Evolutionary conservation across 2,888 invertebrate genomes (phyloP), one percentile per base, ranked within the genome.

Genomic region (Cenopis cana): DNA sequence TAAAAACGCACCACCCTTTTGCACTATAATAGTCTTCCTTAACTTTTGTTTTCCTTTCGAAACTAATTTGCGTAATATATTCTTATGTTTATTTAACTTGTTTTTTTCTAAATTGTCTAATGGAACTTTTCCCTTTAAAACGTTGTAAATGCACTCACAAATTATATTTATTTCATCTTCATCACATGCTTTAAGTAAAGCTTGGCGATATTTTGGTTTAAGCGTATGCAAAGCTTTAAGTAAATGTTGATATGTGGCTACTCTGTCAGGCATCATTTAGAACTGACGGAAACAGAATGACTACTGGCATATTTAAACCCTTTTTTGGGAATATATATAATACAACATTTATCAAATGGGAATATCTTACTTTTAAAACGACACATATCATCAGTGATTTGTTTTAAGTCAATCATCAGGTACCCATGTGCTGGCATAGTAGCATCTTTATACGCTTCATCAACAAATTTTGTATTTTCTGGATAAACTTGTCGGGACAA

Each of bases 371-470:
- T 74, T 67, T 78, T 78, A 54, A 78, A 68, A 46, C 77, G 74
- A 60, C 49, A 74, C 10, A 64, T 55, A 46, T 77, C 77, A 65
- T 73, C 66, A 1, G 77, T 75, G 18, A 69, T 64, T 68, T 79
- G 77, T 73, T 78, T 79, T 12, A 79, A 59, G 74, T 79, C 77
- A 17, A 80, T 74, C 75, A 79, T 75, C 14, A 77, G 72, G 75
- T 78, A 79, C 36, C 79, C 78, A 75, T 80, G 77, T 17, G 80
- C 69, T 62, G 74, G 69, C 24, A n/a, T 61, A 20, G 79, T 81
- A 10, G 77, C 78, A 76, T 81, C 77, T 70, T 36, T 79, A 56
- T 78, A 78, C 0, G 77, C 74, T 54, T 79, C 79, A 74, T 79
- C 77, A 52, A 79, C 74, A 68, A 74, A 78, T 68, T 78, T 78